Percentiles rank a stretch among this genome's conserved stretches.
phyloP scores from a whole-genome alignment of 2,797 vertebrate species.

The Sebastes jordani region DNA sequence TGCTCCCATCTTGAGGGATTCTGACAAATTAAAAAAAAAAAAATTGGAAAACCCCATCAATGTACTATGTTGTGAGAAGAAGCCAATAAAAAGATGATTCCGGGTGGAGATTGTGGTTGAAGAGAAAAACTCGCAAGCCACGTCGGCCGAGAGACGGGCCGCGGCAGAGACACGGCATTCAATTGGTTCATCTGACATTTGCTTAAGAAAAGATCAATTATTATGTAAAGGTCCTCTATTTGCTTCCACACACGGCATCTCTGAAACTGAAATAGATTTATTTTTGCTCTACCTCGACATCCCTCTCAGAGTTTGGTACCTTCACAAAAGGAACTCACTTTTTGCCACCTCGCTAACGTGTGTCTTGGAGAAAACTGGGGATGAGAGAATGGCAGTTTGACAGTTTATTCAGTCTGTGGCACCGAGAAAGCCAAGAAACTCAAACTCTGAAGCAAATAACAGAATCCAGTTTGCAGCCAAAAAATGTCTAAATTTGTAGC shows the following conservation, averaged over 20 bases:
- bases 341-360: slow-evolving; percentile 2
- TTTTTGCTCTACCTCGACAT: background rate
- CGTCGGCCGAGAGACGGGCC: background rate
- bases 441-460: slow-evolving; percentile 17
- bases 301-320: background rate
- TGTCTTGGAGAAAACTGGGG: background rate
- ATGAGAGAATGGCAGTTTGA: slow-evolving; percentile 16
- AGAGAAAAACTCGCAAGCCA: background rate
- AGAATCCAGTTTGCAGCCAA: slow-evolving; percentile 8
- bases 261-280: slow-evolving; percentile 7
- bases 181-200: slow-evolving; percentile 10
- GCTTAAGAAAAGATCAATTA: background rate
- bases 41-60: background rate
- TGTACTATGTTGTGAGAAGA: background rate
- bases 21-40: background rate
- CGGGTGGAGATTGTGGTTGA: background rate
- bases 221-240: background rate
- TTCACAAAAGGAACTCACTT: slow-evolving; percentile 19
- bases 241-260: background rate
- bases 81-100: background rate
- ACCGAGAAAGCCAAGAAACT: slow-evolving; percentile 8
- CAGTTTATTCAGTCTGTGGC: slow-evolving; percentile 41
- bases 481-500: background rate
- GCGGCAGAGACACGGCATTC: background rate
- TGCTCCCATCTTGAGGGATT: background rate